Evolutionary conservation across 2,797 vertebrate species (phyloP), one percentile per base, ranked within the genome.

Genomic region (Euthynnus affinis): DNA sequence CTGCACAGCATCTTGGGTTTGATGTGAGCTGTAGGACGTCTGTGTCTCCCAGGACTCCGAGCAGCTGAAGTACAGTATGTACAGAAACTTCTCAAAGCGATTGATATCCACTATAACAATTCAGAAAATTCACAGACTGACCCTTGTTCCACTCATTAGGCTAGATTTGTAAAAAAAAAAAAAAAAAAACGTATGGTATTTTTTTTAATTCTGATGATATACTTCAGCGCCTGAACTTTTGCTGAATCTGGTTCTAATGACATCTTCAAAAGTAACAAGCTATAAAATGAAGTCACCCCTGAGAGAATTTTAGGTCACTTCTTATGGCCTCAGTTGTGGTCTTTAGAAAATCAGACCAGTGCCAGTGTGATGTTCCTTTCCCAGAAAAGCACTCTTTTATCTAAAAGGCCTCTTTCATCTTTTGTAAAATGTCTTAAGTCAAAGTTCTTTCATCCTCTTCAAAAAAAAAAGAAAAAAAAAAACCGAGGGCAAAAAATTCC

Each of bases 371-470:
- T 53, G 37, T 57, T 18, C 27, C 64, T 68, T 74, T 52, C 46
- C 22, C 75, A 37, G 10, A 40, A 76, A 82, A 86, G 69, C 27
- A 32, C 13, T 75, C 75, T 74, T 75, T 78, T 67, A 84, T 79
- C 80, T 80, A 64, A 81, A 85, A 81, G 56, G 46, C 65, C 56
- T 83, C 83, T 90, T 84, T 89, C 66, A 81, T 88, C 88, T 84
- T 71, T 63, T 78, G 55, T 74, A 81, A 81, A 80, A 81, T 18
- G n/a, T 74, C 63, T 78, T 51, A 65, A 87, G 79, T 79, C 22
- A 10, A 27, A 68, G 29, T 70, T 72, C 71, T 88, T 87, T 89
- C 77, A 88, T 90, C 74, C 61, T 27, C 49, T 46, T 83, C 40
- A 57, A 74, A 77, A 74, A 72, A 66, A 74, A 55, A 53, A 53